Evolutionary conservation across 2,113 vertebrate genomes (phyloP).

Genomic region (Lota lota): DNA sequence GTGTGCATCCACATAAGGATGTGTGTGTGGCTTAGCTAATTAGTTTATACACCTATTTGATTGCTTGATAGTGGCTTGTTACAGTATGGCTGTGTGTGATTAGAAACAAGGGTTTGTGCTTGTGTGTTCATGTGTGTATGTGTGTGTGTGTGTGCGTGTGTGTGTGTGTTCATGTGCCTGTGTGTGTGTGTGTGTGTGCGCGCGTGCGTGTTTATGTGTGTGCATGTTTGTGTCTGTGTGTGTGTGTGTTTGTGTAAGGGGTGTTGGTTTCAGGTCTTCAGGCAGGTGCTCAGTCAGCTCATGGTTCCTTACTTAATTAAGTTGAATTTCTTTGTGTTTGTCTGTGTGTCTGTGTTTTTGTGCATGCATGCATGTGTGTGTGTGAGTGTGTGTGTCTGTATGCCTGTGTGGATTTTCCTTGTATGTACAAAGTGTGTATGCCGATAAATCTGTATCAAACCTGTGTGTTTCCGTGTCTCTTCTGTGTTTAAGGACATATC

Average conservation of each 20-base stretch:
- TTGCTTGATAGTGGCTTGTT: background rate
- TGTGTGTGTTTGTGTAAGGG: constrained; percentile 3
- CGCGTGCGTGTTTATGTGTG: background rate
- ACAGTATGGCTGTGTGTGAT: background rate
- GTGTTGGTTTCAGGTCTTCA: constrained; percentile 31
- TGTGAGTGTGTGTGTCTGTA: background rate
- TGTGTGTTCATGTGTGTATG: constrained; percentile 1
- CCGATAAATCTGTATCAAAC: too few species aligned
- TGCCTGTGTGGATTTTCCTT: background rate
- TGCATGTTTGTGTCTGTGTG: background rate
- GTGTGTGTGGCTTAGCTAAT: background rate
- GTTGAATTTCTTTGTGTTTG: constrained; percentile 58
- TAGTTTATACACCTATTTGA: background rate
- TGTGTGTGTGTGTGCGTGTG: background rate
- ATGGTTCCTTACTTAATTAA: constrained; percentile 70
- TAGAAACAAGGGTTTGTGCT: background rate
- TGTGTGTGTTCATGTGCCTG: background rate
- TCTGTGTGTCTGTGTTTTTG: constrained; percentile 20
- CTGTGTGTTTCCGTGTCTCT: too few species aligned
- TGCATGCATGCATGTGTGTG: background rate
- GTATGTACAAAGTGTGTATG: background rate
- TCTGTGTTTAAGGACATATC: too few species aligned
- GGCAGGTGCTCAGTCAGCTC: constrained; percentile 74
- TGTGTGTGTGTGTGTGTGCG: background rate
- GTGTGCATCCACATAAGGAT: background rate